Evolutionary conservation across 2,113 vertebrate genomes (phyloP), one percentile per base, ranked within the genome.

Genomic region (Aleadryas rufinucha): DNA sequence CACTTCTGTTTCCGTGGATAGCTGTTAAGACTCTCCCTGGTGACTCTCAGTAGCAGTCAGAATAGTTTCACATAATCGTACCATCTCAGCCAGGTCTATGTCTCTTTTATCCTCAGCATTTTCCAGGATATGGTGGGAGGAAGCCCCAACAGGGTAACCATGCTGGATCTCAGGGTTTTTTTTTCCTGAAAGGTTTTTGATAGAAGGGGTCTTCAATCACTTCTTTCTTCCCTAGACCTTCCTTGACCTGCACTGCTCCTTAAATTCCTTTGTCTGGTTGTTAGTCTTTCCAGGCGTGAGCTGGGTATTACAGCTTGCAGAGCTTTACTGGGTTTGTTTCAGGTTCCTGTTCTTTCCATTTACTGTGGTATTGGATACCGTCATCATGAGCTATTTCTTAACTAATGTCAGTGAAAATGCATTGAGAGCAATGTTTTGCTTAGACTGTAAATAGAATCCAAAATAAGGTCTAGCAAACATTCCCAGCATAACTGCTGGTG

Each of bases 381-480:
- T 88, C 89, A 84, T 63, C 87, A 37, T 8, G 70, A 88, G 66
- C 89, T 93, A 61, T 83, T 96, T 95, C 88, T 78, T 88, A 84
- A 65, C 83, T 87, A 78, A 79, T 75, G 69, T 79, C 90, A 88
- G 72, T 63, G 65, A 87, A 94, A 96, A 97, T 60, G 87, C 42
- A 90, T 64, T 11, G 37, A 87, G 85, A 90, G 50, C 56, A 84
- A 77, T n/a, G 6, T 93, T 95, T 94, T 79, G 56, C 82, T 90
- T 69, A 50, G 64, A 39, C 80, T 86, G 80, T 79, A 96, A 96
- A 95, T 72, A 95, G 92, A 96, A 93, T 80, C 60, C 78, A 87
- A 96, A 96, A 87, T 75, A 93, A 81, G 93, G 61, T 57, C 91
- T 95, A 79, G 84, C 76, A 94, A 90, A 81, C 37, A 63, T 91